Evolutionary conservation across 2,888 invertebrate genomes (phyloP).

Genomic region (Agonopterix alstromeriana): DNA sequence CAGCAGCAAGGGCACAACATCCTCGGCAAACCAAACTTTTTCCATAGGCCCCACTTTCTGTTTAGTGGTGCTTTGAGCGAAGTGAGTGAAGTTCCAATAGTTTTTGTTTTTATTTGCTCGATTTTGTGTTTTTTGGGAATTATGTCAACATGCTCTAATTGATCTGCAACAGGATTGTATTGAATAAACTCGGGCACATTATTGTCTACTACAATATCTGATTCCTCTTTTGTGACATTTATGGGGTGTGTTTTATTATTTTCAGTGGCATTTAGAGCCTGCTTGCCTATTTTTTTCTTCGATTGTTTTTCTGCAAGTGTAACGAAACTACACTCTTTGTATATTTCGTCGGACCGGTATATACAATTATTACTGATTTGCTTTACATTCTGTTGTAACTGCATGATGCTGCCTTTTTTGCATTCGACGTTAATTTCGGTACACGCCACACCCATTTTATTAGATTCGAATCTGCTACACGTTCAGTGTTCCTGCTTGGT

Average conservation of each 20-base stretch:
- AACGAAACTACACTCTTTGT: slow-evolving; percentile 47
- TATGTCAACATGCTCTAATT: slow-evolving; percentile 7
- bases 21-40: slow-evolving; percentile 21
- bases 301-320: not conserved
- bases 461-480: not conserved
- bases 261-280: too few species aligned
- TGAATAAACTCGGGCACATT: not conserved
- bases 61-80: slow-evolving; percentile 6
- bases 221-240: too few species aligned
- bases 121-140: not conserved
- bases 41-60: too few species aligned
- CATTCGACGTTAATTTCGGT: slow-evolving; percentile 14
- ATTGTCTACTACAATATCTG: too few species aligned
- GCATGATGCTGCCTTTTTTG: slow-evolving; percentile 10
- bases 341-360: slow-evolving; percentile 35
- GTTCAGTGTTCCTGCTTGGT: too few species aligned
- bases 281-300: not conserved
- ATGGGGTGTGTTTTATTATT: too few species aligned
- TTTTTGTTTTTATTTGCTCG: not conserved
- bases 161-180: slow-evolving; percentile 9
- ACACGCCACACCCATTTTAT: slow-evolving; percentile 26
- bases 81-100: slow-evolving; percentile 21
- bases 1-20: slow-evolving; percentile 52
- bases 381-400: slow-evolving; percentile 14
- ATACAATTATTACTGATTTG: slow-evolving; percentile 24